Evolutionary conservation across 2,113 vertebrate species (phyloP), one percentile per base, ranked within the genome.

Genomic region (Labrus mixtus): DNA sequence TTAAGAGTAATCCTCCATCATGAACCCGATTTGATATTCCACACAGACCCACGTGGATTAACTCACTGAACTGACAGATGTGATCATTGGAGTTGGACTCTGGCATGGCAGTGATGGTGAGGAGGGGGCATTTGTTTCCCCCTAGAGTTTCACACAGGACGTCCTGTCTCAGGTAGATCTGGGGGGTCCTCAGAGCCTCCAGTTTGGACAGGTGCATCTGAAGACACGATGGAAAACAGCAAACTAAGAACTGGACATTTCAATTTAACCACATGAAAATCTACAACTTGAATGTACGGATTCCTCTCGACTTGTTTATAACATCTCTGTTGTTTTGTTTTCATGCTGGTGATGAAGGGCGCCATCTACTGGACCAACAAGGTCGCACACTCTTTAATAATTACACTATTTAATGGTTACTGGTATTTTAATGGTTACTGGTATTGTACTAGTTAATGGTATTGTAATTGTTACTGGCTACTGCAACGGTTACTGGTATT

Each of bases 61-160:
- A 96, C 98, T 95, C 94, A 99, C 98, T 96, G 86, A 99, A 98
- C 68, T 98, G 97, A 94, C 95, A 97, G 90, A 98, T 92, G 83
- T 97, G 95, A 83, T 99, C 96, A 48, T 92, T 95, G 85, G 96
- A 95, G 89, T 92, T 95, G 53, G 97, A 97, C 86, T 98, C 96
- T 0, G 98, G 98, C 96, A 98, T 96, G 63, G 98, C 97, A 66
- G 97, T 99, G 92, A 99, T 97, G 76, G 98, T 99, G 82, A 99
- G 92, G 85, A 99, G 89, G 0, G 97, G 98, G 89, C 98, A 99
- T 86, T 84, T 89, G 85, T 99, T 99, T 78, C 98, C 97, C 64
- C 95, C 95, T 51, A 99, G 87, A 0, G 97, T 99, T 80, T 98
- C 92, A 87, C 98, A 99, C 54, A 99, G 94, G 82, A 95, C 89